Evolutionary conservation across 2,797 vertebrate species (phyloP), one percentile per base, ranked within the genome.

Genomic region (Anguilla marmorata): DNA sequence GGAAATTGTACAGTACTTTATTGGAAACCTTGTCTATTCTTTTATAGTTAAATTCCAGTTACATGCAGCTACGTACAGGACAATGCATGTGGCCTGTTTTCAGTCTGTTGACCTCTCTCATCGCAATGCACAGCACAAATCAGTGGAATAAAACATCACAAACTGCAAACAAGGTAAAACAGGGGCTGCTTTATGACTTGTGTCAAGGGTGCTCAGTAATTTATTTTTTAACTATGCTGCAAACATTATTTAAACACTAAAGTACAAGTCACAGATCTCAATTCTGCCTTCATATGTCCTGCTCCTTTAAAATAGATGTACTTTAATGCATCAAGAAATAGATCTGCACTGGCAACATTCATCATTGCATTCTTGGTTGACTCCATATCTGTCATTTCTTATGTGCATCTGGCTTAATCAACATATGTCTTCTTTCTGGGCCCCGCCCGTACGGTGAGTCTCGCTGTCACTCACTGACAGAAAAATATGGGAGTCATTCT

Each of bases 61-160:
- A 37, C 12, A 33, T 76, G 72, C 54, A 87, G 56, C 14, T 37
- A 19, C 11, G 33, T 58, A 83, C 86, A 87, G 24, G 63, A 83
- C 33, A 63, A 37, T 33, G 33, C 86, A 52, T 27, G 14, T 24
- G 76, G n/a, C 41, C 37, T 48, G 50, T 82, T 66, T 9, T 74
- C 69, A 66, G n/a, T n/a, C 69, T 27, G 11, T 14, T 87, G 80
- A 52, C 79, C 79, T 48, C 56, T 85, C 69, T 19, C 24, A 48
- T 60, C 41, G 50, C 52, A 19, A 69, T 1, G 50, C 27, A 5
- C 8, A 19, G 52, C 60, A 72, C 45, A 85, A 41, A 50, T 58
- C 12, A 2, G 12, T 80, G 84, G 74, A 88, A 85, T 45, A 54
- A 88, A 41, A 85, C 30, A 76, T 8, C 84, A 56, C 83, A 85